Evolutionary conservation across 2,888 invertebrate species (phyloP).

Genomic region (Acrobasis repandana): DNA sequence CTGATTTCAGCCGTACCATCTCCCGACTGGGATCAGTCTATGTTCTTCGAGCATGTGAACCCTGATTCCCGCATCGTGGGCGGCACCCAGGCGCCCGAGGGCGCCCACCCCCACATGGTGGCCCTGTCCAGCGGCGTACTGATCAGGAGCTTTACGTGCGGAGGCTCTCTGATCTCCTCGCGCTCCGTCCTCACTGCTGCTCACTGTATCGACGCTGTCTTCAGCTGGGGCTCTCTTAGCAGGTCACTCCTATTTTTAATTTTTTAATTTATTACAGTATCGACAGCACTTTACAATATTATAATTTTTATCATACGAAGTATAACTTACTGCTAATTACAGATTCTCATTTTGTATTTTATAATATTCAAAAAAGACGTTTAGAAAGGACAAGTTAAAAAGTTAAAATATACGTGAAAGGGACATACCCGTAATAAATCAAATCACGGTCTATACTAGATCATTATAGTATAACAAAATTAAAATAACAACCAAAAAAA

Average conservation of each 20-base stretch:
- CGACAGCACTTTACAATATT: too few species aligned
- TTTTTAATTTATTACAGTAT: too few species aligned
- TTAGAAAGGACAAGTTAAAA: too few species aligned
- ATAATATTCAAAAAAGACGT: too few species aligned
- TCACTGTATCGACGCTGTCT: slow-evolving; percentile 56
- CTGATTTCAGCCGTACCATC: slow-evolving; percentile 52
- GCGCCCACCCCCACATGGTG: slow-evolving; percentile 58
- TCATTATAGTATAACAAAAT: too few species aligned
- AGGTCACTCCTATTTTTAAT: slow-evolving; percentile 33
- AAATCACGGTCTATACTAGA: too few species aligned
- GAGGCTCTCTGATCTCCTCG: slow-evolving; percentile 51
- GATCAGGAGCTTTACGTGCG: slow-evolving; percentile 53
- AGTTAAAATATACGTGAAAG: too few species aligned
- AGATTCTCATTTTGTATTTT: too few species aligned
- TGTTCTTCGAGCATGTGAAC: slow-evolving; percentile 54
- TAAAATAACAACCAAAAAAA: too few species aligned
- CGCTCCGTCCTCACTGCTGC: slow-evolving; percentile 61
- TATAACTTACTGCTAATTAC: too few species aligned
- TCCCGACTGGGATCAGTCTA: slow-evolving; percentile 46
- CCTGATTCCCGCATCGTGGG: slow-evolving; percentile 56
- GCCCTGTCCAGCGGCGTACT: slow-evolving; percentile 47
- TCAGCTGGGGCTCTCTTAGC: slow-evolving; percentile 40
- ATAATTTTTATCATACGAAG: too few species aligned
- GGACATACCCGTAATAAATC: too few species aligned
- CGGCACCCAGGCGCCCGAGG: slow-evolving; percentile 46